These are phyloP conservation scores for Palythoa caribaeorum DNA, from an alignment of 92 coral and sea anemone genomes.

Conservation along the genomic window DNA sequence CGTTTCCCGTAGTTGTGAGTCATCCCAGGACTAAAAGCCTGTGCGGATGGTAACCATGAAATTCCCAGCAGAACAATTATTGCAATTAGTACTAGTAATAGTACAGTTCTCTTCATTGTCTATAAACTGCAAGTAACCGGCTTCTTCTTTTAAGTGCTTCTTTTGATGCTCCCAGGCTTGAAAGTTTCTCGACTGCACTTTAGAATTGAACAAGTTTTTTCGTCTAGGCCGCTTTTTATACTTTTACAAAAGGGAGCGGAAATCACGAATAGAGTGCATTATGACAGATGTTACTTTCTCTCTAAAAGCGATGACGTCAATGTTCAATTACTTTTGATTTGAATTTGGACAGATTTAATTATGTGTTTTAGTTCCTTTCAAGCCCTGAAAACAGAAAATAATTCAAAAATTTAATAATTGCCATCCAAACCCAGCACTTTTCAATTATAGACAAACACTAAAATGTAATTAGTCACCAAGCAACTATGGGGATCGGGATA, in stretches of 20 bases:
- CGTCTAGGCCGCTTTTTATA: neutral
- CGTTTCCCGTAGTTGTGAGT: neutral
- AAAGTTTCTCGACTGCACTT: neutral
- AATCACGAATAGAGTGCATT: neutral
- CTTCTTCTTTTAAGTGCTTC: neutral
- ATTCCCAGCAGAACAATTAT: neutral
- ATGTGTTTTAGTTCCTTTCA: neutral
- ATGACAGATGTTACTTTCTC: neutral
- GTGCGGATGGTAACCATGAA: neutral
- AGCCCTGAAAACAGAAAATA: neutral
- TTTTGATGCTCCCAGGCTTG: neutral
- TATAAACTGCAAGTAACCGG: neutral
- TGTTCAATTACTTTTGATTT: neutral
- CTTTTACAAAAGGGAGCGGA: neutral
- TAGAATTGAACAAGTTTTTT: neutral
- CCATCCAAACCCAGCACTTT: too few species aligned
- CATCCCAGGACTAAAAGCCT: neutral
- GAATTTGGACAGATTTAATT: neutral
- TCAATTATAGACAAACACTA: too few species aligned
- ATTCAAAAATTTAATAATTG: neutral
- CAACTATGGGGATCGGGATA: too few species aligned
- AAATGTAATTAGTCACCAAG: too few species aligned
- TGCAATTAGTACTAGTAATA: neutral
- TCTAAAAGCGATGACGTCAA: neutral
- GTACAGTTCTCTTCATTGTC: neutral